A percentile compares a stretch with the other conserved stretches of the same genome.
Conservation (phyloP, 1,140 invertebrate species). For the Rhopalosiphum maidis region DNA sequence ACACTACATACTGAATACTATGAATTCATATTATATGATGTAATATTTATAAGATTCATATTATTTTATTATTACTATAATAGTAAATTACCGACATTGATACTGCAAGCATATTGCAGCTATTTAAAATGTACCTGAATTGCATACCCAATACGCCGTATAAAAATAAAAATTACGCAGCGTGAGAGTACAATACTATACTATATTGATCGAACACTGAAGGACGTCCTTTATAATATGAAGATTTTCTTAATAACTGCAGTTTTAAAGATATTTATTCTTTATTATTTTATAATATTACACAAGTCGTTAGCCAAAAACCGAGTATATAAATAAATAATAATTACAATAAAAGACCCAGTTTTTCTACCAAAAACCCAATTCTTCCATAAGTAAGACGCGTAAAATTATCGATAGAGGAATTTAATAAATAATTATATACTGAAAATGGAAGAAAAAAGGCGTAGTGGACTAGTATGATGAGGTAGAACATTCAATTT, state of each 20-base stretch:
- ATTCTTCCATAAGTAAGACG: background rate
- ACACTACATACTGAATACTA: too few species aligned
- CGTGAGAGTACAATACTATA: background rate
- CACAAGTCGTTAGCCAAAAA: too few species aligned
- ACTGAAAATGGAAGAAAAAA: background rate
- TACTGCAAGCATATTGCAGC: too few species aligned
- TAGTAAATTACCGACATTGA: too few species aligned
- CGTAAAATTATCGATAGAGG: background rate
- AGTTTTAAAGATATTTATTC: background rate
- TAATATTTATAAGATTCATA: too few species aligned
- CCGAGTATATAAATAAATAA: background rate
- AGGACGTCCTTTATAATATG: background rate
- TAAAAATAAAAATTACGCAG: background rate
- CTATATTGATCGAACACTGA: background rate
- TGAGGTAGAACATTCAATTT: background rate
- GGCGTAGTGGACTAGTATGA: background rate
- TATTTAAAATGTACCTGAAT: background rate
- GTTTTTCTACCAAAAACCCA: background rate
- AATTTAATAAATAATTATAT: background rate
- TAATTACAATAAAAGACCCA: background rate
- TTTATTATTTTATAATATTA: too few species aligned
- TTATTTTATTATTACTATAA: too few species aligned
- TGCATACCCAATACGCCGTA: slow-evolving; percentile 39
- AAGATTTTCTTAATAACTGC: background rate
- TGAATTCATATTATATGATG: too few species aligned